Base-by-base conservation (phyloP, 2,797 vertebrate species). In the Acrossocheilus wenchowensis region DNA sequence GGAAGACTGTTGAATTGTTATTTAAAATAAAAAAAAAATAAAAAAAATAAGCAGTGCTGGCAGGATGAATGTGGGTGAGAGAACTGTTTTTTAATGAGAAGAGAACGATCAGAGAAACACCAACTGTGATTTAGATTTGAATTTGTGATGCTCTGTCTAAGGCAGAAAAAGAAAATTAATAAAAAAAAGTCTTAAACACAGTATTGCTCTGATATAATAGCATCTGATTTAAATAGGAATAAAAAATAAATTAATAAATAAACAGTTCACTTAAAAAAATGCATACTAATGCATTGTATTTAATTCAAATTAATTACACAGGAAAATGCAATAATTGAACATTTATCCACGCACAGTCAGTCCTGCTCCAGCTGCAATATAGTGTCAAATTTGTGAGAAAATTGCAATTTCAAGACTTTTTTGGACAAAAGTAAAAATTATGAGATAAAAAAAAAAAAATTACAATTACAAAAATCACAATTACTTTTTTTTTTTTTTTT, bases 101-200 rank as follows among this genome's bases (percentile, higher is more conserved):
- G 7, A 3, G 15, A 83, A 41, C 0, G 10, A 34, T 43, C 12
- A 60, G 39, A 54, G 43, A 45, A 15, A 14, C 41, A 19, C 26
- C 43, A 54, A 48, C 72, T 66, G 73, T 34, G 41, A 64, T 62
- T 39, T 71, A 14, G 41, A 64, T 72, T 30, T 69, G 66, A 73
- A 23, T 75, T 54, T n/a, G 19, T 39, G 50, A 78, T 23, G 77
- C 36, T 78, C 23, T 60, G 52, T 78, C 50, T 54, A 39, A 36
- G 5, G 19, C 30, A 41, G 34, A 78, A 39, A 62, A 19, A 36
- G 14, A 73, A 34, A 80, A 26, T 21, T 1, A 71, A 8, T n/a
- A 6, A 39, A 10, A 19, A 57, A 26, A 21, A 5, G 21, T 80
- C 7, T 26, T 48, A 26, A 26, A 48, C 3, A 30, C 10, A 39